A percentile compares a stretch with the other conserved stretches of the same genome.
Evolutionary conservation across 2,888 invertebrate genomes (phyloP).

Genomic region (Galeopsomyia nigrocyanea): DNA sequence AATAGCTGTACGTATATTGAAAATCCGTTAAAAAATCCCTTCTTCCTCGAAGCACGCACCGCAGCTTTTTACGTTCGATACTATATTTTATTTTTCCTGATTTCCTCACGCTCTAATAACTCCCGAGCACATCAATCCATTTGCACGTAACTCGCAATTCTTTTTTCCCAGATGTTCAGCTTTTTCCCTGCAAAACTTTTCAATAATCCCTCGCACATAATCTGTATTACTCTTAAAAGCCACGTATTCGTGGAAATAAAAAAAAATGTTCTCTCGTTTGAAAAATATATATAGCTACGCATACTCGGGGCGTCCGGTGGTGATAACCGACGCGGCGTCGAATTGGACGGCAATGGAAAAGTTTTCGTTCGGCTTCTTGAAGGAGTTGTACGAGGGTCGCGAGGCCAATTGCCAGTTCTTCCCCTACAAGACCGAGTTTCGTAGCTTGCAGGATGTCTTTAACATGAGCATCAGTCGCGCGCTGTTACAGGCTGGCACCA

Average conservation of each 20-base stretch:
- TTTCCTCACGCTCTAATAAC: background rate
- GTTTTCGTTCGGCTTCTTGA: conserved; percentile 89
- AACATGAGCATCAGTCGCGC: conserved; percentile 83
- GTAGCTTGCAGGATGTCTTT: conserved; percentile 84
- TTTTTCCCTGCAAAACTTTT: too few relatives aligned
- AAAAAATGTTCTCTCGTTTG: too few relatives aligned
- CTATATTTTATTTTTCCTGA: conserved; percentile 10
- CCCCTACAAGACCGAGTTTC: conserved; percentile 91
- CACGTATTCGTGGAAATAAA: too few relatives aligned
- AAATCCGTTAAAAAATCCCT: too few relatives aligned
- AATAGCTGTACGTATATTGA: too few relatives aligned
- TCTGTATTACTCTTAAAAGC: too few relatives aligned
- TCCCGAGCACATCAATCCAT: background rate
- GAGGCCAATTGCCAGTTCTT: conserved; percentile 88
- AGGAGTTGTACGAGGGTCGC: conserved; percentile 76
- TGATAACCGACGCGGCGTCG: conserved; percentile 84
- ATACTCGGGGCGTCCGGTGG: conserved; percentile 84
- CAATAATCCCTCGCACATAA: too few relatives aligned
- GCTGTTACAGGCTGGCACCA: conserved; percentile 72
- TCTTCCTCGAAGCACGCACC: background rate
- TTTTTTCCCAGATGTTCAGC: too few relatives aligned
- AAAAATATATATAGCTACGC: conserved; percentile 72
- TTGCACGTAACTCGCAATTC: too few relatives aligned
- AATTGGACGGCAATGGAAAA: conserved; percentile 85
- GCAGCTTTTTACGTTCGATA: background rate